phyloP scores from a whole-genome alignment of 1,140 invertebrate genomes.

The Hylyphantes graminicola region DNA sequence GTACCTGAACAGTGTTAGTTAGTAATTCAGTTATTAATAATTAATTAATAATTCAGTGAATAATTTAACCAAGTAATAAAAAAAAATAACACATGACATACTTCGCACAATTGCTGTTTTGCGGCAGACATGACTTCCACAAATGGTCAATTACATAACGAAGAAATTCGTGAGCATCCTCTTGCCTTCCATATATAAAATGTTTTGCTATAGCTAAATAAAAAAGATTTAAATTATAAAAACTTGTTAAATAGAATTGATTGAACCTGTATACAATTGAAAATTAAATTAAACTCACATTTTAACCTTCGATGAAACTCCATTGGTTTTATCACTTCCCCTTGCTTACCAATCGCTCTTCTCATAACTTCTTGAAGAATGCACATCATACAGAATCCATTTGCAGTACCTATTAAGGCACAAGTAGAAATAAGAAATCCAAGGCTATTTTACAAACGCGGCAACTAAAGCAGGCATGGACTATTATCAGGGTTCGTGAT shows the following conservation, averaged over 20 bases:
- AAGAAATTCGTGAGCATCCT: conserved; percentile 97
- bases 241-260: not conserved
- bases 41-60: not conserved
- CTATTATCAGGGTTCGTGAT: too few relatives aligned
- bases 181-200: conserved; percentile 89
- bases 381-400: conserved; percentile 70
- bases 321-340: conserved; percentile 67
- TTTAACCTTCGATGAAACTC: conserved; percentile 69
- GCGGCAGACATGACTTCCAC: conserved; percentile 87
- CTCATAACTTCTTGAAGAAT: conserved; percentile 68
- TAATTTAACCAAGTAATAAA: not conserved
- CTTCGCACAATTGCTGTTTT: conserved; percentile 72
- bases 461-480: too few relatives aligned
- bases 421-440: not conserved
- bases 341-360: conserved; percentile 65
- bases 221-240: conserved; percentile 31
- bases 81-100: conserved; percentile 61
- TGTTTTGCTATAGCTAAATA: conserved; percentile 84
- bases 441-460: too few relatives aligned
- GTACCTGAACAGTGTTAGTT: too few relatives aligned
- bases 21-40: too few relatives aligned
- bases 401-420: conserved; percentile 65
- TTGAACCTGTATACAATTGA: not conserved
- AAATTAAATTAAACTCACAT: conserved; percentile 63
- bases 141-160: conserved; percentile 92